Percentiles rank a stretch among this genome's conserved stretches.
These are phyloP conservation scores for Aplodontia rufa DNA, from an alignment of 2,113 vertebrate genomes.

Conservation along the genomic window DNA sequence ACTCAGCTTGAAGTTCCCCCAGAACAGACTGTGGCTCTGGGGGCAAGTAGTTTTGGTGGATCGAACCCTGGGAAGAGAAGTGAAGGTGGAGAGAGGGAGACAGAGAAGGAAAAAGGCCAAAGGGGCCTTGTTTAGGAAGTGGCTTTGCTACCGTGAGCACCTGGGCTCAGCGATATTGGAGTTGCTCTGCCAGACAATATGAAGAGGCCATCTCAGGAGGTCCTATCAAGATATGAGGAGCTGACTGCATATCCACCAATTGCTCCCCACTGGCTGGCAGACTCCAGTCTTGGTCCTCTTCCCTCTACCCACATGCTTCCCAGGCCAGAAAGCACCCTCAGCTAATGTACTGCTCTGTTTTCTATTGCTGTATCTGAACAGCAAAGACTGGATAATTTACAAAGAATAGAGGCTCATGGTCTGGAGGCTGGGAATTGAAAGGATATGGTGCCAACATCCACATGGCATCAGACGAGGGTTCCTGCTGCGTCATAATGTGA, in stretches of 20 bases:
- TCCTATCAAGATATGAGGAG: fast-evolving
- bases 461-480: neutral
- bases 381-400: neutral
- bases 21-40: neutral
- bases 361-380: neutral
- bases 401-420: neutral
- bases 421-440: neutral
- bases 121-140: neutral
- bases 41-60: too few relatives aligned
- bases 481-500: too few relatives aligned
- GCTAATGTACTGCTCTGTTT: too few relatives aligned
- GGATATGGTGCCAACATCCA: neutral
- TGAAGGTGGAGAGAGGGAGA: neutral
- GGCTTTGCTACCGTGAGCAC: neutral
- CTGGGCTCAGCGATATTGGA: fast-evolving
- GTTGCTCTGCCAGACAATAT: too few relatives aligned
- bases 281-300: neutral
- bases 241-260: neutral
- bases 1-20: neutral
- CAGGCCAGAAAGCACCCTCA: neutral
- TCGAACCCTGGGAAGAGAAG: neutral
- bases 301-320: fast-evolving
- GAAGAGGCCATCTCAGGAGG: neutral
- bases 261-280: fast-evolving
- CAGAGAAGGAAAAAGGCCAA: neutral